Evolutionary conservation across 1,140 invertebrate genomes (phyloP), one percentile per base, ranked within the genome.

Genomic region (Camponotus floridanus): DNA sequence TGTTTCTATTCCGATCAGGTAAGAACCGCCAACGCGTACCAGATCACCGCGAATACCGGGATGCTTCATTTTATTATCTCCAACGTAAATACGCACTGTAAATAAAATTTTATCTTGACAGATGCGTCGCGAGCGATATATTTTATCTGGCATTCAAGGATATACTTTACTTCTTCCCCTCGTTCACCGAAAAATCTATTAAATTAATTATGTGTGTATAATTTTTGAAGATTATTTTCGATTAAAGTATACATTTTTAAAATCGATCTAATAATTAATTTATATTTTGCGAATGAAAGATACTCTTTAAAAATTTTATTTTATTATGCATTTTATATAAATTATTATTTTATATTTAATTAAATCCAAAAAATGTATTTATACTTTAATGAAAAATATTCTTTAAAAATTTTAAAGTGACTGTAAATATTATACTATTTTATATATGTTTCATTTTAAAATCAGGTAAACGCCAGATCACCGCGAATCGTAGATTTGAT

Each of bases 61-160:
- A 61, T 83, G 18, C 18, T 73, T 73, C 67, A 18, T 83, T 73
- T 73, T 73, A 51, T 71, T 71, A 83, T 73, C 68, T 61, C 55
- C 39, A 73, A 74, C n/a, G 55, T 74, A 83, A 80, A 83, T 74
- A 74, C 36, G 21, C 6, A 74, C 21, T 36, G 68, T 59, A 81
- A 73, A 73, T 59, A 74, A 83, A 73, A 74, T 61, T 21, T 45
- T 74, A 81, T 73, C 67, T 83, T 26, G 51, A 21, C 55, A 61
- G 65, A 73, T 73, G 51, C 51, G 13, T 81, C 33, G 11, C 15
- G 65, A n/a, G 11, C 6, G 36, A 81, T 57, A 57, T 31, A 42
- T 71, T 57, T 81, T 81, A 81, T 81, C 65, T 67, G 45, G 6
- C 76, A 55, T 59, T 73, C 36, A 73, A 81, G 79, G 26, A 26